Conservation (phyloP, 2,113 vertebrate genomes). For the Cynopterus brachyotis region DNA sequence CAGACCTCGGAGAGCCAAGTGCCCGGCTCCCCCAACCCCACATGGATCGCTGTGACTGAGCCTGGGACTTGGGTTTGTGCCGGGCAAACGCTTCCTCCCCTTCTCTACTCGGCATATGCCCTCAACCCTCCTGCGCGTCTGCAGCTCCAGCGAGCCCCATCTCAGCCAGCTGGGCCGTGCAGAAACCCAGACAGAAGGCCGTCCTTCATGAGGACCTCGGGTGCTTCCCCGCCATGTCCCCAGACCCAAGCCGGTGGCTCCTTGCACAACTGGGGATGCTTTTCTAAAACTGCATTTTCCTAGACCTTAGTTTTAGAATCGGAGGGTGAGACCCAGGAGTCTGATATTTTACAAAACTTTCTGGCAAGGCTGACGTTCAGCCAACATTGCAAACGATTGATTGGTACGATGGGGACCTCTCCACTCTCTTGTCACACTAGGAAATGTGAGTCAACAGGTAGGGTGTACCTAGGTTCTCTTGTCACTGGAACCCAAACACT, state of each 20-base stretch:
- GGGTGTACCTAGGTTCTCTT: not conserved
- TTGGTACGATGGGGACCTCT: not conserved
- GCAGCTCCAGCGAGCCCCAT: not conserved
- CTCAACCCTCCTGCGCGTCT: no score
- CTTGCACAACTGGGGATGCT: not conserved
- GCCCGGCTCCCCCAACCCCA: fast-evolving
- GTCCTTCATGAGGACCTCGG: not conserved
- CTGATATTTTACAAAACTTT: not conserved
- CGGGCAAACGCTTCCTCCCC: not conserved
- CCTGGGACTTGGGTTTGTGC: not conserved
- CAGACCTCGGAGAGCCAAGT: not conserved
- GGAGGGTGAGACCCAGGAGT: not conserved
- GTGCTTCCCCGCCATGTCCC: not conserved
- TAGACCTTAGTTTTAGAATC: no score
- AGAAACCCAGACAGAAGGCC: not conserved
- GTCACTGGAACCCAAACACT: not conserved
- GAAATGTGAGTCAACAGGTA: not conserved
- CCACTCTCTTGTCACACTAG: not conserved
- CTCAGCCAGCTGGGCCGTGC: not conserved
- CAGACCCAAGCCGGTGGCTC: no score
- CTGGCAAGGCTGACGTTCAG: not conserved
- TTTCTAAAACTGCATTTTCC: not conserved
- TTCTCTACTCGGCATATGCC: not conserved
- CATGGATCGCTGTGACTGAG: not conserved
- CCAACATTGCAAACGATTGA: not conserved